phyloP scores from a whole-genome alignment of 2,113 vertebrate species.

The Microcebus jonahi region DNA sequence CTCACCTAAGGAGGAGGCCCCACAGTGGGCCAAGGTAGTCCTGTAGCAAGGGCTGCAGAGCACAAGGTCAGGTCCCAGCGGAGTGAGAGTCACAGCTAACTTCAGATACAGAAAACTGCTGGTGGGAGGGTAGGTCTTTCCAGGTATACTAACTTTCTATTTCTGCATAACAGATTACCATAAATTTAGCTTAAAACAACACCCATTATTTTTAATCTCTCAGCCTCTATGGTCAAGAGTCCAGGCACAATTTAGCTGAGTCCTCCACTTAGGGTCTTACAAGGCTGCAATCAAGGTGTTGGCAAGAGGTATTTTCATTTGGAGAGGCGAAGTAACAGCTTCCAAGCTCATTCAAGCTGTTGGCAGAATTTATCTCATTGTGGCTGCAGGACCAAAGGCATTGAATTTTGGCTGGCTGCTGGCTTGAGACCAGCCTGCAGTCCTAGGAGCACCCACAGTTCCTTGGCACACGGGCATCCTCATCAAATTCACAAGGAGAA shows the following conservation, averaged over 20 bases:
- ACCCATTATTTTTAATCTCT: not conserved
- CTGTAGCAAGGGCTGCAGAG: not conserved
- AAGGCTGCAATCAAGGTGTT: not conserved
- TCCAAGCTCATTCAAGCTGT: not conserved
- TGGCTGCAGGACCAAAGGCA: not conserved
- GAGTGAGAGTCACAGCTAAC: not conserved
- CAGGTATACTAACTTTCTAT: not conserved
- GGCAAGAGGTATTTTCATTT: not conserved
- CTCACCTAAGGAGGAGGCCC: not conserved
- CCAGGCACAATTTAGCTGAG: not conserved
- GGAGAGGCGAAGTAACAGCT: not conserved
- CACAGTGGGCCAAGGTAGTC: accelerated
- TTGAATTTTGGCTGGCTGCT: not conserved
- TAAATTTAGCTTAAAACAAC: not conserved
- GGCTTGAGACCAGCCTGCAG: not conserved
- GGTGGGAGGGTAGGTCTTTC: not conserved
- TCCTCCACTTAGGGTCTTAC: not conserved
- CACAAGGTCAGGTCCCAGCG: not conserved
- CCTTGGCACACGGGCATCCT: not conserved
- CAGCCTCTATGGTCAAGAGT: not conserved
- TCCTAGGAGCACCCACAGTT: not conserved
- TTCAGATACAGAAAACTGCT: not conserved
- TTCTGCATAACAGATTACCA: not conserved
- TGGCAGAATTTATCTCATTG: not conserved
- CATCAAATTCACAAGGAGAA: not conserved